phyloP scores from a whole-genome alignment of 1,140 invertebrate genomes.

The Drosophila prosaltans region DNA sequence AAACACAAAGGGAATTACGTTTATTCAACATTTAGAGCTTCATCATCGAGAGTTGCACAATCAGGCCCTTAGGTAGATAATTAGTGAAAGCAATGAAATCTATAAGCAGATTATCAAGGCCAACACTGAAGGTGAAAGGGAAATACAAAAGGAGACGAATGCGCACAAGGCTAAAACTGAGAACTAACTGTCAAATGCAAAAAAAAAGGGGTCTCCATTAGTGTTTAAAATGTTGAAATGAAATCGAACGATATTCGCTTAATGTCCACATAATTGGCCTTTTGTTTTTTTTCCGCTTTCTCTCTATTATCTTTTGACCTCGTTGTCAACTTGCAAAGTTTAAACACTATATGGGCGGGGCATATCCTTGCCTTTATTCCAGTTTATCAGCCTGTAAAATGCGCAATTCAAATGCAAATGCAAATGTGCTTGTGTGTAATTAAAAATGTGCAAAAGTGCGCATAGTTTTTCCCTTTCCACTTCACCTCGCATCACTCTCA shows the following conservation, averaged over 20 bases:
- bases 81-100: constrained; percentile 9
- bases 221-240: constrained; percentile 35
- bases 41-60: not conserved
- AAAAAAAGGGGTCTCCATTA: constrained; percentile 36
- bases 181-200: not conserved
- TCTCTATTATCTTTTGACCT: constrained; percentile 20
- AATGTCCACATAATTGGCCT: constrained; percentile 27
- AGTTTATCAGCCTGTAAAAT: constrained; percentile 79
- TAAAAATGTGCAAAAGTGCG: constrained; percentile 69
- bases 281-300: constrained; percentile 57
- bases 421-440: constrained; percentile 69
- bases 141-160: not conserved
- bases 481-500: not conserved
- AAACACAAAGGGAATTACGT: constrained; percentile 6
- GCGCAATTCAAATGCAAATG: constrained; percentile 81
- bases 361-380: constrained; percentile 67
- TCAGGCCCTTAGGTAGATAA: not conserved
- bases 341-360: constrained; percentile 44
- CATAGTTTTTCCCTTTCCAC: constrained; percentile 34
- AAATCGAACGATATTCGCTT: constrained; percentile 10
- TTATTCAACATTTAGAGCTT: constrained; percentile 8
- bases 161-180: too few species aligned
- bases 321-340: constrained; percentile 78
- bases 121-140: not conserved
- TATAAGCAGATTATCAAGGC: not conserved